Base-by-base conservation (phyloP, 2,797 vertebrate species). In the Podargus strigoides region DNA sequence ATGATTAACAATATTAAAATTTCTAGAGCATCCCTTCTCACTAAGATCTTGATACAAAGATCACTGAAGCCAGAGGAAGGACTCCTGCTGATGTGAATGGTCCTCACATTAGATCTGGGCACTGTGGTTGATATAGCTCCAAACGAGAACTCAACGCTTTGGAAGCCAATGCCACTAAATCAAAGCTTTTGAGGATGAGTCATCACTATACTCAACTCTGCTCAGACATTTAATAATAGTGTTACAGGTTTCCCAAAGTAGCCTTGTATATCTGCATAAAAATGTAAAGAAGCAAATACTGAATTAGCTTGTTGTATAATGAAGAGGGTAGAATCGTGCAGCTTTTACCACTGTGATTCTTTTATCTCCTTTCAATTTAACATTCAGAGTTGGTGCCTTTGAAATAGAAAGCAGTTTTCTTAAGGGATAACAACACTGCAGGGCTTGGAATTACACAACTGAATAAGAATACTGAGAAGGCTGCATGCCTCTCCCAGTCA, bases 361-460 rank as follows among this genome's bases (percentile, higher is more conserved):
- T 97, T 97, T 95, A 96, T 96, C 92, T 97, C 83, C 92, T 94
- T 93, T 94, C 91, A 89, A 96, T 97, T 98, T 96, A 97, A 87
- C 93, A 97, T 97, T 97, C 97, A 95, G 93, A 91, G 94, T 75
- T 95, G 85, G 77, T 87, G 86, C 91, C 96, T 97, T 94, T 97
- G 96, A 97, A 97, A 97, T 53, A 97, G 91, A 96, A 96, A 95
- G 76, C 85, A 50, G 89, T 96, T 97, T 95, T 97, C 97, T 97
- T 98, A 55, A 84, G 97, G 96, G 97, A 97, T 79, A 91, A 92
- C 83, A 94, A 79, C 89, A 76, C 93, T 95, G 87, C 82, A 97
- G 59, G 79, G 44, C 92, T 94, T 95, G 89, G 97, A 97, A 97
- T 97, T 94, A 96, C 92, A 96, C 97, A 97, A 87, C 92, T 97